phyloP scores from a whole-genome alignment of 2,888 invertebrate species.

The Parasteatoda lunata region DNA sequence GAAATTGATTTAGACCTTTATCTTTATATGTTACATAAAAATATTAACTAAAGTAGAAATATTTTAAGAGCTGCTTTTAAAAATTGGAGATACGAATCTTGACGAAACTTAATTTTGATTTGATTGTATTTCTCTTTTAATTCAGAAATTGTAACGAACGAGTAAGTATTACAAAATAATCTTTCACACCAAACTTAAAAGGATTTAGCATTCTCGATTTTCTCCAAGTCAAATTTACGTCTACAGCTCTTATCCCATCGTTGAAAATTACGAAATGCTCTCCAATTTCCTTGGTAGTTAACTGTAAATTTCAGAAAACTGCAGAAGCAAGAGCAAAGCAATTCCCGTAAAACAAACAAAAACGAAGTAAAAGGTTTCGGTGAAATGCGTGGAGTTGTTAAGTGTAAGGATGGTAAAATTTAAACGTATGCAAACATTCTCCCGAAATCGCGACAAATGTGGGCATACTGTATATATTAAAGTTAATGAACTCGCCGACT shows the following conservation, averaged over 20 bases:
- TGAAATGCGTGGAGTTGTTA: background rate
- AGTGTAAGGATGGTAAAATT: slow-evolving; percentile 25
- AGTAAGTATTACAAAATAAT: background rate
- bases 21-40: too few species aligned
- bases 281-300: slow-evolving; percentile 2
- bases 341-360: slow-evolving; percentile 19
- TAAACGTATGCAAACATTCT: slow-evolving; percentile 56
- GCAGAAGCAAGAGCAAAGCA: background rate
- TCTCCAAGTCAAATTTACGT: background rate
- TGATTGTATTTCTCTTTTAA: too few species aligned
- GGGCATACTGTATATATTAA: slow-evolving; percentile 42
- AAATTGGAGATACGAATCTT: too few species aligned
- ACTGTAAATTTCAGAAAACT: background rate
- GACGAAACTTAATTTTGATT: too few species aligned
- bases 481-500: slow-evolving; percentile 37
- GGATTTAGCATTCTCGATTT: background rate
- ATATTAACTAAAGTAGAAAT: too few species aligned
- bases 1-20: too few species aligned
- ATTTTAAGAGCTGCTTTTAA: too few species aligned
- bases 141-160: too few species aligned
- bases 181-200: background rate
- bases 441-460: slow-evolving; percentile 35
- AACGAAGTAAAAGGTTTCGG: background rate
- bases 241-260: background rate
- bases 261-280: slow-evolving; percentile 15